Base-by-base conservation (phyloP, 2,888 invertebrate species). In the Chrysopilus asiliformis region DNA sequence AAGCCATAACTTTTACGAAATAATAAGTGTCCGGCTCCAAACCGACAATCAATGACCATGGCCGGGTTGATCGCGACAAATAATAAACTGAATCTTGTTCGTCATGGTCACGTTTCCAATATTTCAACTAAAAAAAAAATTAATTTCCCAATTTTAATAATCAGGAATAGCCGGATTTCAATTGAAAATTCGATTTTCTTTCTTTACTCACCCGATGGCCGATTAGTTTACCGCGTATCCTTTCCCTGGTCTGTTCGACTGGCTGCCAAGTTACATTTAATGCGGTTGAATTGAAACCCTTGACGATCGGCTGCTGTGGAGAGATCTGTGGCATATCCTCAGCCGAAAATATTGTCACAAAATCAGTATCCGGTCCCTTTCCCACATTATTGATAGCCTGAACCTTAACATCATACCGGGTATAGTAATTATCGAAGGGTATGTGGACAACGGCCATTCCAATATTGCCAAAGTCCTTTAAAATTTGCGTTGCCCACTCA, bases 1-100 rank as follows among this genome's bases (percentile, higher is more conserved):
- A 94, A 0, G 89, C 93, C 89, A 94, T 93, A 2, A 87, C 83
- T 68, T 90, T 87, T 1, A 95, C 89, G 52, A 71, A 81, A 64
- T 97, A 97, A 56, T 90, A 85, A 0, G 85, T 90, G 57, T 94
- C 83, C 0, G 93, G 89, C 50, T 85, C 79, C 32, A 97, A 67
- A 47, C 94, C 95, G 9, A 95, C 91, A 53, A 97, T 85, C 3
- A 91, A 67, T 1, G 93, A 87, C 79, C 84, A 82, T 36, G 84
- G 77, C 34, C 78, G 71, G 2, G 80, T 84, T 2, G 81, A 81
- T 42, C 90, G 73, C 8, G 89, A 90, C 37, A 93, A 65, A 58
- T 80, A 89, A 58, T 85, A 87, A 28, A 86, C 79, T 38, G 78
- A 70, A 53, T 82, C 79, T 52, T 85, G 79, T 56, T 86, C 82